Evolutionary conservation across 2,113 vertebrate species (phyloP).

Genomic region (Microcebus griseorufus): DNA sequence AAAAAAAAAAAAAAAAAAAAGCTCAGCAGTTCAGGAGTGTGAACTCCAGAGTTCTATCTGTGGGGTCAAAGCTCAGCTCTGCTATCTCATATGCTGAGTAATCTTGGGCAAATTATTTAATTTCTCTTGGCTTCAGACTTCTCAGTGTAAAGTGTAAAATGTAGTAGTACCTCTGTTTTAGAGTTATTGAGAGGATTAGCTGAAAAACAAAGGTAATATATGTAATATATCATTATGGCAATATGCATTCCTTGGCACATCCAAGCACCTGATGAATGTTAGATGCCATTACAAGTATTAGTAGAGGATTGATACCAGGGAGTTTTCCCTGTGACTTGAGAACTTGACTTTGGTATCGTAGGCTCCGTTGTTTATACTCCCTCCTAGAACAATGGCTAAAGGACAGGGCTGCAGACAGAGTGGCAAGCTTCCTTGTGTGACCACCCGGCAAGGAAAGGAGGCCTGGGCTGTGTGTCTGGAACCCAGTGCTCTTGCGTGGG

Average conservation of each 20-base stretch:
- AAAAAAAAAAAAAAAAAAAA: too few species aligned
- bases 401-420: background rate
- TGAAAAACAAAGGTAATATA: background rate
- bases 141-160: background rate
- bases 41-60: background rate
- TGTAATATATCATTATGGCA: background rate
- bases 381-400: background rate
- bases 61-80: background rate
- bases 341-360: background rate
- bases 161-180: background rate
- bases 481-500: background rate
- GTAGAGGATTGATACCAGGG: background rate
- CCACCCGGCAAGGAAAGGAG: background rate
- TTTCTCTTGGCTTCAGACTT: background rate
- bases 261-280: background rate
- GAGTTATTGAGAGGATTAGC: background rate
- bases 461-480: background rate
- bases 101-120: background rate
- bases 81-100: background rate
- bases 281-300: background rate
- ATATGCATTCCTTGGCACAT: background rate
- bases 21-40: background rate
- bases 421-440: background rate
- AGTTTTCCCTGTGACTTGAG: background rate
- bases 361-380: background rate